phyloP scores from a whole-genome alignment of 2,888 invertebrate species.

The Agrochola lychnidis region DNA sequence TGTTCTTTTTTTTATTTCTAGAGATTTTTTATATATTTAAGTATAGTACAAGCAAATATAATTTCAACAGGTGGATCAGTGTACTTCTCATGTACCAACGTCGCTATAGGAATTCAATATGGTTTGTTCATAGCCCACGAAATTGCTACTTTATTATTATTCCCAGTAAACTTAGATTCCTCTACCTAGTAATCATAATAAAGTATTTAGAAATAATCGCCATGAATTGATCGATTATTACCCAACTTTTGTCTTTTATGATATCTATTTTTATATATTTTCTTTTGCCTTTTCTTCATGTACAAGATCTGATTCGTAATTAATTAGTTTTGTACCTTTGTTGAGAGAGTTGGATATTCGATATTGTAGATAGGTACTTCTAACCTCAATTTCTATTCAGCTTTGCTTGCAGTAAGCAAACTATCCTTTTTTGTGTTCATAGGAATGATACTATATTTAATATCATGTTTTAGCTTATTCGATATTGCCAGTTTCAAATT shows the following conservation, averaged over 20 bases:
- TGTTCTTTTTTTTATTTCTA: conserved; percentile 2
- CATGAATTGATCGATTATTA: conserved; percentile 21
- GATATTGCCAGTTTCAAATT: conserved; percentile 21
- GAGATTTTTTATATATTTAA: not conserved
- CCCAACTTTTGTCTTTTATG: conserved; percentile 22
- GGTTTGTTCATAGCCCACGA: conserved; percentile 79
- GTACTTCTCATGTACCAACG: conserved; percentile 79
- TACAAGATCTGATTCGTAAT: conserved; percentile 27
- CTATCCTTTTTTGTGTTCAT: conserved; percentile 34
- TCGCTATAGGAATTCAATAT: conserved; percentile 80
- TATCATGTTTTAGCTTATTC: conserved; percentile 23
- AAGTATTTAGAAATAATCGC: conserved; percentile 44
- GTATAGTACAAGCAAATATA: conserved; percentile 61
- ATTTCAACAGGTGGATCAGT: conserved; percentile 84
- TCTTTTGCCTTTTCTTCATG: conserved; percentile 27
- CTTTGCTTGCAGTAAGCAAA: conserved; percentile 53
- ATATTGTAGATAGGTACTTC: conserved; percentile 58
- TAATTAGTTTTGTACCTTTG: conserved; percentile 31
- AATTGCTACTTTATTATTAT: conserved; percentile 45
- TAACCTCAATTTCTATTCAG: conserved; percentile 33
- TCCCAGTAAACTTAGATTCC: conserved; percentile 57
- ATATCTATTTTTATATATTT: conserved; percentile 19
- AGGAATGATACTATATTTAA: conserved; percentile 10
- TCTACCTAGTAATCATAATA: conserved; percentile 33
- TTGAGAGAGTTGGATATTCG: conserved; percentile 23